A percentile compares a stretch with the other conserved stretches of the same genome.
Evolutionary conservation across 2,888 invertebrate genomes (phyloP).

Genomic region (Coleophora flavipennella): DNA sequence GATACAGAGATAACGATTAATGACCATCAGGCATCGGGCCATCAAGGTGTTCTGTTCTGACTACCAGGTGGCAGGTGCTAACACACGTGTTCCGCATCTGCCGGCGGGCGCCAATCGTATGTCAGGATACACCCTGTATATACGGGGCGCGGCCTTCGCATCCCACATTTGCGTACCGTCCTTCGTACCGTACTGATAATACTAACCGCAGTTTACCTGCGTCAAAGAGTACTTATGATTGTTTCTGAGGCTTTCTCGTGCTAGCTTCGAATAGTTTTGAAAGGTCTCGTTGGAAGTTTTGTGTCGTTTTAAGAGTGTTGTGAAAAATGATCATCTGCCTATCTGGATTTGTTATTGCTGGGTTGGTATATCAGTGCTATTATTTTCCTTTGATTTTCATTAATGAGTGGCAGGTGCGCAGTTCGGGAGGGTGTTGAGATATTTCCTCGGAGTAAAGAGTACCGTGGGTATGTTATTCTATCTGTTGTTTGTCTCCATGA

Average conservation of each 20-base stretch:
- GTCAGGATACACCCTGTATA: neutral
- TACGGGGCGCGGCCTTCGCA: neutral
- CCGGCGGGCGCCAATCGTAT: conserved; percentile 5
- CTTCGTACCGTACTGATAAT: neutral
- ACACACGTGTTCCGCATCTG: conserved; percentile 12
- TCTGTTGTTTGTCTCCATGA: too few species aligned
- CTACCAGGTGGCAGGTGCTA: conserved; percentile 1
- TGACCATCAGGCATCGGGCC: too few species aligned
- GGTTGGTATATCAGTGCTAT: too few species aligned
- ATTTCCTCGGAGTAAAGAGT: too few species aligned
- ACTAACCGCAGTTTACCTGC: neutral
- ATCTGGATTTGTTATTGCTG: conserved; percentile 67
- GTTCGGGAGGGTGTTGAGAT: too few species aligned
- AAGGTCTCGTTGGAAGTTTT: neutral
- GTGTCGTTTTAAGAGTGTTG: neutral
- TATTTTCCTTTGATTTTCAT: too few species aligned
- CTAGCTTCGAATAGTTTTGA: too few species aligned
- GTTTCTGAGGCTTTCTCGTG: too few species aligned
- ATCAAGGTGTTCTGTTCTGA: neutral
- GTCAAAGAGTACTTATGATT: neutral
- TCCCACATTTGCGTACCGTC: neutral
- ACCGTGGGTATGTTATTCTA: too few species aligned
- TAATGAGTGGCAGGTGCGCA: too few species aligned
- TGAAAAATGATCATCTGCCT: conserved; percentile 63
- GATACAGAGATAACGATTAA: too few species aligned